A percentile compares a stretch with the other conserved stretches of the same genome.
Conservation (phyloP, 1,140 invertebrate species). For the Heliconius nattereri region DNA sequence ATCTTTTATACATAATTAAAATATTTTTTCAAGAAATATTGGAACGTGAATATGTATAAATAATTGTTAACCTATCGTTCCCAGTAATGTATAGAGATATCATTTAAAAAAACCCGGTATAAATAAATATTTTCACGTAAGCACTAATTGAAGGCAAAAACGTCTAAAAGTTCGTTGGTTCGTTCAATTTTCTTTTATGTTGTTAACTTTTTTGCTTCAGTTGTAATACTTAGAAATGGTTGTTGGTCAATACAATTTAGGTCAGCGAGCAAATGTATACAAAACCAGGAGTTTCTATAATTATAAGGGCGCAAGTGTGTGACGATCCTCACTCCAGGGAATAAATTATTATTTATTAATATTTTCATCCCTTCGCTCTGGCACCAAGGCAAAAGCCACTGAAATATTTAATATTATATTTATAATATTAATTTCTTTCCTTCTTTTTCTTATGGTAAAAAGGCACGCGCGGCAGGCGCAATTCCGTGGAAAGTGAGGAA, state of each 20-base stretch:
- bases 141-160: conserved; percentile 35
- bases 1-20: too few species aligned
- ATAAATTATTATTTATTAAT: too few species aligned
- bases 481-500: too few species aligned
- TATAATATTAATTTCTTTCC: too few species aligned
- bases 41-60: neutral
- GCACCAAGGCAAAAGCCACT: too few species aligned
- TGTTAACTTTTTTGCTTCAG: conserved; percentile 11
- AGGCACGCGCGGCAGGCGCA: too few species aligned
- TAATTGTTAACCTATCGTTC: neutral
- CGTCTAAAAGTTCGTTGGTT: conserved; percentile 14
- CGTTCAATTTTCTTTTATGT: conserved; percentile 19
- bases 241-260: conserved; percentile 12
- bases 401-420: too few species aligned
- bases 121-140: conserved; percentile 36
- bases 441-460: too few species aligned
- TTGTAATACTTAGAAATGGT: conserved; percentile 13
- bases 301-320: neutral
- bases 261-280: neutral
- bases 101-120: conserved; percentile 28
- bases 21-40: too few species aligned
- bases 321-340: too few species aligned
- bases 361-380: too few species aligned
- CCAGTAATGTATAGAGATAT: conserved; percentile 12
- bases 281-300: neutral